Conservation (phyloP, 2,888 invertebrate species). For the Andrena trimmerana region DNA sequence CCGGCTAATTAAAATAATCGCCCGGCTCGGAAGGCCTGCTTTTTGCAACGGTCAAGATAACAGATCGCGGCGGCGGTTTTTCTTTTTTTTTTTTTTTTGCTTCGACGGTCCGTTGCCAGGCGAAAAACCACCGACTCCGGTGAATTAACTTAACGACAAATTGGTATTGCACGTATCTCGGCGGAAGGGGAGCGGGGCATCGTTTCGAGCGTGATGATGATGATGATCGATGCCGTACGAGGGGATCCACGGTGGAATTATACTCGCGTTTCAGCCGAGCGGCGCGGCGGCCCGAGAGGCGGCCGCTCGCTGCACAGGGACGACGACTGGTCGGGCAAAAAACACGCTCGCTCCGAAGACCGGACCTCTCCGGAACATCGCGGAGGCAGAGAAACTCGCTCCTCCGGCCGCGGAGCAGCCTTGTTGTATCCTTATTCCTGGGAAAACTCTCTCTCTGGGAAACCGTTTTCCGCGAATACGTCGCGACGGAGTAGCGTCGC, state of each 20-base stretch:
- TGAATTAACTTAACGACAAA: slow-evolving; percentile 58
- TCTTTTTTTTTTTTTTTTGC: not conserved
- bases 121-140: slow-evolving; percentile 8
- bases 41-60: not conserved
- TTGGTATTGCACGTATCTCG: slow-evolving; percentile 42
- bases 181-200: slow-evolving; percentile 26
- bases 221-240: slow-evolving; percentile 61
- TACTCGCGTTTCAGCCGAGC: slow-evolving; percentile 59
- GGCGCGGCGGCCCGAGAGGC: slow-evolving; percentile 28
- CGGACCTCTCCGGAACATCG: slow-evolving; percentile 41
- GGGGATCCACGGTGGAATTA: slow-evolving; percentile 61
- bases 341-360: slow-evolving; percentile 58
- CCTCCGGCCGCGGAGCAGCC: slow-evolving; percentile 37
- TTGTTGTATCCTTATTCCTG: slow-evolving; percentile 61
- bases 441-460: slow-evolving; percentile 61
- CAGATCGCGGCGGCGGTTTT: not conserved
- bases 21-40: not conserved
- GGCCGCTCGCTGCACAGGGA: slow-evolving; percentile 53
- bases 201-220: slow-evolving; percentile 65
- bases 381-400: slow-evolving; percentile 57
- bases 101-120: not conserved
- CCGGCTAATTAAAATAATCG: slow-evolving; percentile 34
- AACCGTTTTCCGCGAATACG: slow-evolving; percentile 48
- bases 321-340: slow-evolving; percentile 65
- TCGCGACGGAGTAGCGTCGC: not conserved